Evolutionary conservation across 2,888 invertebrate species (phyloP), one percentile per base, ranked within the genome.

Genomic region (Dryocosmus kuriphilus): DNA sequence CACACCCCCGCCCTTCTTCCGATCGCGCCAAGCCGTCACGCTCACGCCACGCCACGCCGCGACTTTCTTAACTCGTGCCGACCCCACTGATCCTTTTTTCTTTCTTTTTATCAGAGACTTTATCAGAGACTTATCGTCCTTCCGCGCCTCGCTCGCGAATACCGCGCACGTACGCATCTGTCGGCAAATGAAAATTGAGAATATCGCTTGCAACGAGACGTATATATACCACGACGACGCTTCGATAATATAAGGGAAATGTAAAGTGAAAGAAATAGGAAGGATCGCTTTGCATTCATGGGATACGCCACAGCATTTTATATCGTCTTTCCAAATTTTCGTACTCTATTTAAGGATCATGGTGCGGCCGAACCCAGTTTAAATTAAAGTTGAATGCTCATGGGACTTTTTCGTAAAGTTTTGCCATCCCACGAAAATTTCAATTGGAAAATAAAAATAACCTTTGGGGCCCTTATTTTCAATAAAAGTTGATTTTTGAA

Each of bases 101-200:
- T 61, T 61, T 60, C 75, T 79, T 77, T 67, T 79, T 67, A 81
- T 81, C 77, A 80, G 78, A 77, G 63, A 65, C 74, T 67, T 79
- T 67, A 81, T 81, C 77, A 80, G 78, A 77, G 63, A 65, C 74
- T 74, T 74, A 57, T 55, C 74, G 76, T 74, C 78, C 67, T 77
- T 67, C 41, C 71, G 67, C 63, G 60, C 51, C 61, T 60, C 55
- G 51, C 67, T 73, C 41, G 65, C 63, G 80, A 79, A 87, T 86
- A 85, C 87, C 80, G 81, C 82, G 83, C 86, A 87, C 86, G 87
- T 85, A 82, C 85, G 83, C 83, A 83, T 84, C 81, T 82, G 85
- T 83, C 82, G 81, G 84, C 84, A 85, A 85, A 86, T 85, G 82
- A 86, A 84, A 86, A 85, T 86, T 85, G 85, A 85, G 84, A 86